Conservation (phyloP, 2,888 invertebrate species). For the Iphiclides podalirius region DNA sequence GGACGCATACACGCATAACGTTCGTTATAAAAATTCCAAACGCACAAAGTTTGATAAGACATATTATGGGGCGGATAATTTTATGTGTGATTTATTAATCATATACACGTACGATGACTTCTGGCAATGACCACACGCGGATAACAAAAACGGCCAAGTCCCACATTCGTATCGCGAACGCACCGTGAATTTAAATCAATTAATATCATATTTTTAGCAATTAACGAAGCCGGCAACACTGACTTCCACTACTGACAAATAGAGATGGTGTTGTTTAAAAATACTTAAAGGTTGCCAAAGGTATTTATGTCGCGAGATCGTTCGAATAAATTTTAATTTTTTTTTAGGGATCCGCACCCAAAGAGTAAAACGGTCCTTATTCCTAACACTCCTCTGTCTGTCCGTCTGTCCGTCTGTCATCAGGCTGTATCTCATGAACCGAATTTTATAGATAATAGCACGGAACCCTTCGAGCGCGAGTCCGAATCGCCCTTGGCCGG, state of each 20-base stretch:
- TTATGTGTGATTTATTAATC: conserved; percentile 8
- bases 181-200: conserved; percentile 4
- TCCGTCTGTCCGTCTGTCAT: too few species aligned
- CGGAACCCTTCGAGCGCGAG: too few species aligned
- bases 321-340: too few species aligned
- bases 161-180: conserved; percentile 5
- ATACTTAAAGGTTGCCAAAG: conserved; percentile 13
- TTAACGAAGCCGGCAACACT: not conserved
- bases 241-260: conserved; percentile 3
- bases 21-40: conserved; percentile 4
- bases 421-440: too few species aligned
- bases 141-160: not conserved
- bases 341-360: too few species aligned
- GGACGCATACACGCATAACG: not conserved
- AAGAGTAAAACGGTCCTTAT: too few species aligned
- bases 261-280: conserved; percentile 5
- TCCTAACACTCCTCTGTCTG: too few species aligned
- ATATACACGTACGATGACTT: conserved; percentile 3
- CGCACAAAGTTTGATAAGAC: conserved; percentile 12
- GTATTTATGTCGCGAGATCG: not conserved
- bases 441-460: too few species aligned
- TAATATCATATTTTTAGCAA: conserved; percentile 4
- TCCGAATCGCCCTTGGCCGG: too few species aligned
- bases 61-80: not conserved
- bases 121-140: conserved; percentile 2